These are phyloP conservation scores for Bradypodion pumilum DNA, from an alignment of 2,797 vertebrate species.

Conservation along the genomic window DNA sequence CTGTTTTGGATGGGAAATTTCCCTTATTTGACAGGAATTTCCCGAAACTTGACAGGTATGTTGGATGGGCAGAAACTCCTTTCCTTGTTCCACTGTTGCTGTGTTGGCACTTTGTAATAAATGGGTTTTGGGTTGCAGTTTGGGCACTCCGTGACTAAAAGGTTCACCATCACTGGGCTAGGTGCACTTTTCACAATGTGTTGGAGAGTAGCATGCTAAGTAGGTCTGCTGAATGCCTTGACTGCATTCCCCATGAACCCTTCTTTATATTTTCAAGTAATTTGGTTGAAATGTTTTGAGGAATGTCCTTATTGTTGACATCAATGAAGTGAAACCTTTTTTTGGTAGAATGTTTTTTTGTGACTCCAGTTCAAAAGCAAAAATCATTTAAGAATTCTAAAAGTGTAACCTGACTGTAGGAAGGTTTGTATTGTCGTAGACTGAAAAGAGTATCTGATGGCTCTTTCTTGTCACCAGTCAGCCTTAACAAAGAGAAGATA, in stretches of 20 bases:
- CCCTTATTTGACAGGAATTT: too few species aligned
- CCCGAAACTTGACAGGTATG: too few species aligned
- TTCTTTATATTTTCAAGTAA: not conserved
- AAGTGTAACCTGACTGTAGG: not conserved
- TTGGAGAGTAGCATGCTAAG: not conserved
- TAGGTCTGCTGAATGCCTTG: not conserved
- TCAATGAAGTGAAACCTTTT: not conserved
- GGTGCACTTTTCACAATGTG: not conserved
- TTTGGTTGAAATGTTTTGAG: not conserved
- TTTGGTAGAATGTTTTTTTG: not conserved
- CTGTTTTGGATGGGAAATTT: too few species aligned
- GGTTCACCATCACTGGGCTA: too few species aligned
- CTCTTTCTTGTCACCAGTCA: conserved; percentile 16
- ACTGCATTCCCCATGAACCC: not conserved
- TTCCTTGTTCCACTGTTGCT: too few species aligned
- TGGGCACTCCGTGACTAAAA: too few species aligned
- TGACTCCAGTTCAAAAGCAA: not conserved
- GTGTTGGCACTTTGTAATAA: too few species aligned
- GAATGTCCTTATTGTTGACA: not conserved
- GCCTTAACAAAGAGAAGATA: not conserved
- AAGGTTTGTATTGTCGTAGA: not conserved
- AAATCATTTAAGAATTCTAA: not conserved
- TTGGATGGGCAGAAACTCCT: too few species aligned
- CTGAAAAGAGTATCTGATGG: not conserved
- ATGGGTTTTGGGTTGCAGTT: too few species aligned